These are phyloP conservation scores for Lysandra coridon DNA, from an alignment of 2,888 invertebrate genomes.

Conservation along the genomic window DNA sequence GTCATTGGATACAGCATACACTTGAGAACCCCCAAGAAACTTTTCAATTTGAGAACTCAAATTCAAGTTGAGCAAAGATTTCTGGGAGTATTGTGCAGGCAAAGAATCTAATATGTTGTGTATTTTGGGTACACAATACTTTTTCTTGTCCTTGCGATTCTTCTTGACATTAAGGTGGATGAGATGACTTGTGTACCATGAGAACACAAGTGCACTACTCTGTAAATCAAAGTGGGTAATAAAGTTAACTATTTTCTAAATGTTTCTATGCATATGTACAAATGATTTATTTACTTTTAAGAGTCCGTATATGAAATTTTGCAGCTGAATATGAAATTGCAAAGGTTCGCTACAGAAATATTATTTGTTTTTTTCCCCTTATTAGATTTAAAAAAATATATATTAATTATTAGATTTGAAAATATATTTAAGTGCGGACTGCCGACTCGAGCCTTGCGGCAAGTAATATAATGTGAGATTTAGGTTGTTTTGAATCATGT, in stretches of 20 bases:
- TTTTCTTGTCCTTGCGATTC: slow-evolving; percentile 45
- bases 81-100: slow-evolving; percentile 32
- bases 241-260: background rate
- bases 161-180: slow-evolving; percentile 66
- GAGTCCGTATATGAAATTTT: too few relatives aligned
- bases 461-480: too few relatives aligned
- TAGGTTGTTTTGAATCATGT: too few relatives aligned
- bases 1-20: slow-evolving; percentile 68
- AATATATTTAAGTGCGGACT: too few relatives aligned
- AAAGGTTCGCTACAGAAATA: too few relatives aligned
- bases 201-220: slow-evolving; percentile 82
- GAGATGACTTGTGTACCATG: slow-evolving; percentile 83
- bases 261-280: background rate
- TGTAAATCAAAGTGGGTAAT: slow-evolving; percentile 52
- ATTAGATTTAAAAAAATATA: too few relatives aligned
- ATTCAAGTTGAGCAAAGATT: slow-evolving; percentile 42
- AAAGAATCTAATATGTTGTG: slow-evolving; percentile 47
- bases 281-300: background rate
- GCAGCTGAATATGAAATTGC: too few relatives aligned
- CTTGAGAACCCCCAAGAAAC: slow-evolving; percentile 53
- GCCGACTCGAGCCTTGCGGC: too few relatives aligned
- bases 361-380: too few relatives aligned
- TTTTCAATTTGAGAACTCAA: slow-evolving; percentile 53
- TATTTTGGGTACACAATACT: slow-evolving; percentile 44
- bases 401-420: too few relatives aligned